Evolutionary conservation across 2,797 vertebrate genomes (phyloP).

Genomic region (Gymnodraco acuticeps): DNA sequence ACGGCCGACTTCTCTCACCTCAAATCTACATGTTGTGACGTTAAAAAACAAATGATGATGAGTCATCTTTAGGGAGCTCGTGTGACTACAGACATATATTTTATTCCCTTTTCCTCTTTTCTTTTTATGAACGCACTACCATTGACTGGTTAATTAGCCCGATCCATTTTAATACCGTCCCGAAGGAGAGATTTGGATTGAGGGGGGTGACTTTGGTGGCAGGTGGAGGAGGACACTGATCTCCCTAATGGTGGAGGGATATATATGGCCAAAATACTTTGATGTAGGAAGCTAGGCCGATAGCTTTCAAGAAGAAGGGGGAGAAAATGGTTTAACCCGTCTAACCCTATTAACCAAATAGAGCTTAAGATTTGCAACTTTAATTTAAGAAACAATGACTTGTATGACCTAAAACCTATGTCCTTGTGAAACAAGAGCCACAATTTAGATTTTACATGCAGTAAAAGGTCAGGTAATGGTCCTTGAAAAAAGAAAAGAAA

Average conservation of each 20-base stretch:
- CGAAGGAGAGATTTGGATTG: constrained; percentile 81
- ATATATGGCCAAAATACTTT: constrained; percentile 82
- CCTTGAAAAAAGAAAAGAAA: constrained; percentile 78
- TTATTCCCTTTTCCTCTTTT: constrained; percentile 12
- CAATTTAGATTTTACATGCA: constrained; percentile 77
- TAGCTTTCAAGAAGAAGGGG: constrained; percentile 65
- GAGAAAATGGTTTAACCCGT: constrained; percentile 81
- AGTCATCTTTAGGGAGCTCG: constrained; percentile 37
- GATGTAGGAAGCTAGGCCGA: constrained; percentile 65
- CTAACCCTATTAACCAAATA: constrained; percentile 85
- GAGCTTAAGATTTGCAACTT: constrained; percentile 79
- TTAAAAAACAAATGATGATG: constrained; percentile 48
- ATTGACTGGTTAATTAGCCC: constrained; percentile 88
- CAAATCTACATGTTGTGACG: constrained; percentile 32
- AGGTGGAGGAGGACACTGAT: constrained; percentile 88
- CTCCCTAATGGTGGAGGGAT: constrained; percentile 83
- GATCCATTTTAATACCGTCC: constrained; percentile 90
- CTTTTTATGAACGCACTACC: constrained; percentile 63
- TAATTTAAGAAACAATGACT: constrained; percentile 86
- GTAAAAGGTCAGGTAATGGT: constrained; percentile 78
- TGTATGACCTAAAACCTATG: constrained; percentile 72
- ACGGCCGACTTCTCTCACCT: neutral
- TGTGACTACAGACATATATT: constrained; percentile 7
- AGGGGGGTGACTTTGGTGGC: constrained; percentile 83
- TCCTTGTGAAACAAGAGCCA: constrained; percentile 81